Conservation (phyloP, 2,113 vertebrate genomes). For the Myodes glareolus region DNA sequence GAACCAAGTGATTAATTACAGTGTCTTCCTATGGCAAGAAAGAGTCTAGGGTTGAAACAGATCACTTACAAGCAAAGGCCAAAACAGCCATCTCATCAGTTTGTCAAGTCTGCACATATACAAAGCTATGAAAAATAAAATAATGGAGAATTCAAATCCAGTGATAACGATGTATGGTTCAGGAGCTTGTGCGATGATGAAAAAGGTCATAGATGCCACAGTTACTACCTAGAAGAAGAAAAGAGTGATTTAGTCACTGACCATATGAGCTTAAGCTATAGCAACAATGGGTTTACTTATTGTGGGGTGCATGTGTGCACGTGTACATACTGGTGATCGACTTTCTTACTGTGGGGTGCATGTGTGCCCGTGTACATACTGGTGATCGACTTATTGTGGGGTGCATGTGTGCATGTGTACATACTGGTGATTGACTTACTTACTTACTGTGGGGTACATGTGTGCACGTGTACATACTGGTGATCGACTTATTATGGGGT, state of each 20-base stretch:
- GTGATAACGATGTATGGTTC: conserved; percentile 84
- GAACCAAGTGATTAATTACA: conserved; percentile 2
- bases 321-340: neutral
- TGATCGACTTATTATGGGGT: neutral
- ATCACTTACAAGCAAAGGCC: conserved; percentile 92
- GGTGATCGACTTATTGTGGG: neutral
- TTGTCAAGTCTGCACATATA: conserved; percentile 89
- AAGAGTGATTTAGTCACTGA: neutral
- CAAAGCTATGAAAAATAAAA: conserved; percentile 84
- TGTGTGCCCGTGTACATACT: neutral
- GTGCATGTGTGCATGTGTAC: too few species aligned
- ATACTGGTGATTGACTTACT: neutral
- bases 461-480: neutral
- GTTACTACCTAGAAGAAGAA: conserved; percentile 82
- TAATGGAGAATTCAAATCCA: conserved; percentile 85
- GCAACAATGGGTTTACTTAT: neutral
- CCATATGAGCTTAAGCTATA: neutral
- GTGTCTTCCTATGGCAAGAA: conserved; percentile 18
- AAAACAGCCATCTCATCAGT: conserved; percentile 85
- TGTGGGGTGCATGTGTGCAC: neutral
- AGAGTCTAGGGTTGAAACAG: neutral
- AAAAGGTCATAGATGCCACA: conserved; percentile 83
- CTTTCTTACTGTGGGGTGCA: neutral
- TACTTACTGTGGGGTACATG: neutral
- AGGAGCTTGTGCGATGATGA: conserved; percentile 68